Conservation (phyloP, 2,888 invertebrate genomes). For the Nymphalis c-album region DNA sequence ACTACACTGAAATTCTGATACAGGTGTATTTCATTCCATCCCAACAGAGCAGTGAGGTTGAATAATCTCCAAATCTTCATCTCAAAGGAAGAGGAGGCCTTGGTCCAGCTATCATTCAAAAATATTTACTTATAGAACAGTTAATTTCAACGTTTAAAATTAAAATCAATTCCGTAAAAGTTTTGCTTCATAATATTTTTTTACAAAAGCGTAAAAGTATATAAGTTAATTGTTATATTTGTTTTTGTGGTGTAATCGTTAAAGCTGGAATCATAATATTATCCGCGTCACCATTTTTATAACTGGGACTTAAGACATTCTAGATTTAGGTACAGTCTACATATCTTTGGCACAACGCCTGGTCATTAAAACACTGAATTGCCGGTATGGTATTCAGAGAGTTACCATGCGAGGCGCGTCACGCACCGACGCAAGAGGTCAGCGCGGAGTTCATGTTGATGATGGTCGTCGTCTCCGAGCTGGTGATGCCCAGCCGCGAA, state of each 20-base stretch:
- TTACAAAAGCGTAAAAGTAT: too few species aligned
- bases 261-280: neutral
- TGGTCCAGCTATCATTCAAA: too few species aligned
- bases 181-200: too few species aligned
- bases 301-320: neutral
- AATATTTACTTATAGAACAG: too few species aligned
- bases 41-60: too few species aligned
- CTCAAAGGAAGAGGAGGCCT: too few species aligned
- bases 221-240: too few species aligned
- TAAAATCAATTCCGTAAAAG: too few species aligned
- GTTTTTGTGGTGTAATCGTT: neutral
- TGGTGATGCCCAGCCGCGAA: slow-evolving; percentile 80
- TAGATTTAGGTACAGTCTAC: neutral
- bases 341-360: neutral
- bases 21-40: too few species aligned
- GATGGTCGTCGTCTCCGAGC: slow-evolving; percentile 86
- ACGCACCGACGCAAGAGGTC: slow-evolving; percentile 86
- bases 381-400: slow-evolving; percentile 62
- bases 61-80: too few species aligned
- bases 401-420: slow-evolving; percentile 76
- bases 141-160: too few species aligned
- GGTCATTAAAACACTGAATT: slow-evolving; percentile 22
- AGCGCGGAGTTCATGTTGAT: slow-evolving; percentile 87
- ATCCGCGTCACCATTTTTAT: slow-evolving; percentile 3
- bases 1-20: too few species aligned